Base-by-base conservation (phyloP, 2,113 vertebrate genomes). In the Trachemys scripta region DNA sequence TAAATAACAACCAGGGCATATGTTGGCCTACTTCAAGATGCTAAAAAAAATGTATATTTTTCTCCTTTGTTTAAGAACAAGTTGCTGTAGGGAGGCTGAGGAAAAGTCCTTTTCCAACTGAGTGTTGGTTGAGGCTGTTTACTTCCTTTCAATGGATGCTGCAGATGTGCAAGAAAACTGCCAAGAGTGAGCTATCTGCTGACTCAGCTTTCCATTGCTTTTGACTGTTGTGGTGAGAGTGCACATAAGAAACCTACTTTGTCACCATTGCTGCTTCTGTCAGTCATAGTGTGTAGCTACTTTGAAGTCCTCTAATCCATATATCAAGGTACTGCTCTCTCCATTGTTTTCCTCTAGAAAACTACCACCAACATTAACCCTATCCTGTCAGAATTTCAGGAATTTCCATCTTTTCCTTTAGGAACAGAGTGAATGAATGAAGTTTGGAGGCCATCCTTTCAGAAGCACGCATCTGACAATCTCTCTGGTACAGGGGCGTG, bases 241-340 rank as follows among this genome's bases (percentile, higher is more conserved):
- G 79, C 69, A 86, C 2, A 2, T 79, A 87, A 96, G 51, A 91
- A 90, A 94, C 31, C 0, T 0, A 89, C 80, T 95, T 97, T 93
- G 90, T 95, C 94, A 90, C 91, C 90, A 86, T 42, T 1, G 1
- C 87, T 96, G 72, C 88, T 96, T 96, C 88, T 53, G 94, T 91
- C 87, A 92, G 80, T 90, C 56, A 49, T 87, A 54, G 25, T 78
- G 22, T 89, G 45, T 53, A 81, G 17, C 78, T 95, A 50, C 91
- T 96, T 95, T 95, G 93, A 96, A 97, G 88, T 94, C 80, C 17
- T 75, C 89, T 93, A 59, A 83, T 93, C 90, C 80, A 87, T 85
- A 90, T 93, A 96, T 80, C 65, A 85, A 54, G 53, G 88, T 79
- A 69, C 84, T 29, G 72, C 49, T 94, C 8, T 93, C n/a, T 59